Evolutionary conservation across 2,888 invertebrate genomes (phyloP), one percentile per base, ranked within the genome.

Genomic region (Plemyria rubiginata): DNA sequence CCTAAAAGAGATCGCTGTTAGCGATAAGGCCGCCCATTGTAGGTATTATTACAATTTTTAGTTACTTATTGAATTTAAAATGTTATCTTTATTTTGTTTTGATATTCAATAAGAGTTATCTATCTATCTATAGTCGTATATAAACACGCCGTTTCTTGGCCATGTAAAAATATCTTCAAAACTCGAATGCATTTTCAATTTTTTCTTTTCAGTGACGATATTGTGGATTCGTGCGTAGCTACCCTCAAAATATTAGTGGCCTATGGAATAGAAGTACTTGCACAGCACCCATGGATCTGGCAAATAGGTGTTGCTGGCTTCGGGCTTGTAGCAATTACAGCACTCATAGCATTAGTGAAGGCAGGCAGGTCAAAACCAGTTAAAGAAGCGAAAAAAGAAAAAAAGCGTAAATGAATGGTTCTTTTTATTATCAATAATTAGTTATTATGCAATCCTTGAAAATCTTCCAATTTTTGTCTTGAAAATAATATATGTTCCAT

Each of bases 261-360:
- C 16, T 81, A 85, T 68, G 90, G 82, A 22, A 63, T 91, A 11
- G 84, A 88, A 3, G 75, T 92, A 40, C 76, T 93, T 48, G 76
- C 80, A 1, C 78, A 85, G 71, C 77, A 93, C 74, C 93, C 93
- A 11, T 93, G 92, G 92, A 83, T 93, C 49, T 93, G 92, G 93
- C 91, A 91, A 75, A 88, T 92, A 58, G 91, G 91, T 22, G 73
- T 82, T 0, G 84, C 81, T 38, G 93, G 93, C n/a, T 93, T 93
- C 67, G 88, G 93, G 4, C 78, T 93, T 32, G 93, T 93, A 0
- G 90, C 85, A 5, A 72, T 93, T 12, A 93, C 93, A 43, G 91
- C 92, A 11, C 75, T 92, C 3, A 92, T 93, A 67, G 93, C 93
- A 1, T 74, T 93, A 12, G 63, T 90, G 12, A 93, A 92, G 74